Evolutionary conservation across 2,113 vertebrate species (phyloP), one percentile per base, ranked within the genome.

Genomic region (Carassius gibelio): DNA sequence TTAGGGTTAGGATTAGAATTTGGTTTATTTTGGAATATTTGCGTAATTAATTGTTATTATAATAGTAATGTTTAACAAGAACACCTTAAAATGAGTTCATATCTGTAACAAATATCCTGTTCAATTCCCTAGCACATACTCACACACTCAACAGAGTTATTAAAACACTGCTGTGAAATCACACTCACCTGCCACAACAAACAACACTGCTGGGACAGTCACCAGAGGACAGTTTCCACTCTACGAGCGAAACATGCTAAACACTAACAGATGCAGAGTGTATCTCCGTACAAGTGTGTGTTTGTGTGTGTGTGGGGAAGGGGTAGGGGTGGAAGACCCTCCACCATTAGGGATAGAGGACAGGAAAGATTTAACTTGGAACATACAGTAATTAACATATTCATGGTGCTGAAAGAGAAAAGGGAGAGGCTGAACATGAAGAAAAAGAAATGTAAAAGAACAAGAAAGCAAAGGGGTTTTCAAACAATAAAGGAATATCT

Each of bases 141-240:
- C 23, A 52, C 38, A 64, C 72, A 75, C 23, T 10, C 8, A 34
- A 57, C 68, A 61, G n/a, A 76, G 48, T 85, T 55, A 81, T 81
- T 79, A 85, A 81, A 61, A 48, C 55, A 8, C 14, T 10, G 38
- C 76, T 87, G 89, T 92, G 91, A 88, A 74, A 86, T 87, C 88
- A 55, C 74, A 89, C 91, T 92, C 92, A 93, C 93, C 93, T 93
- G 93, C 89, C 91, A 94, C 92, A 93, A 94, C 91, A 94, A 93
- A 93, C 88, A 85, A 64, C 26, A 30, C 81, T 61, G 82, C 61
- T 68, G 84, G 75, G 75, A 66, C 45, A 68, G 82, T 74, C 68
- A 79, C 77, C 76, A 77, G 72, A 79, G 38, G 50, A 71, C 85
- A 83, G 21, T 50, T 74, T 52, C 19, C 19, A 72, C 30, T 81